These are phyloP conservation scores for Acropora yongei DNA, from an alignment of 64 coral and sea anemone genomes.

Conservation along the genomic window DNA sequence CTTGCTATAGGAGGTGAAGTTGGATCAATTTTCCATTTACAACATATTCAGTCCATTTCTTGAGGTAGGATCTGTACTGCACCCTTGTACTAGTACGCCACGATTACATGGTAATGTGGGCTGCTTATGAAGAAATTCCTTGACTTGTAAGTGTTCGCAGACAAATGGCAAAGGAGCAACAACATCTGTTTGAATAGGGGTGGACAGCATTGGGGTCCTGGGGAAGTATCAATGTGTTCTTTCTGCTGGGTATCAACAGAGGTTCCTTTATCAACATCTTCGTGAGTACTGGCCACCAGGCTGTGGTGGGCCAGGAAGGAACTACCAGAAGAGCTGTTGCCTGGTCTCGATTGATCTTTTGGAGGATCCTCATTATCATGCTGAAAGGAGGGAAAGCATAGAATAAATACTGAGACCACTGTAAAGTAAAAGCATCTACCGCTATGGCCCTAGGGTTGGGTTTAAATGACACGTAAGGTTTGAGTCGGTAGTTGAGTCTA, in stretches of 20 bases:
- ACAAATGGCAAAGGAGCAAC: constrained; percentile 67
- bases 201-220: constrained; percentile 41
- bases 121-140: constrained; percentile 64
- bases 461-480: constrained; percentile 45
- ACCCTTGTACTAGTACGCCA: constrained; percentile 59
- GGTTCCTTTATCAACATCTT: constrained; percentile 46
- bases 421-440: constrained; percentile 47
- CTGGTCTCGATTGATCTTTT: constrained; percentile 48
- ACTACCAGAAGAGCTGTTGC: constrained; percentile 57
- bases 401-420: constrained; percentile 54
- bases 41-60: constrained; percentile 68
- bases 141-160: constrained; percentile 47
- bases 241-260: constrained; percentile 25
- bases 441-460: constrained; percentile 46
- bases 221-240: constrained; percentile 41
- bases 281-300: constrained; percentile 46
- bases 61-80: constrained; percentile 61
- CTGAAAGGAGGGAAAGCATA: constrained; percentile 59
- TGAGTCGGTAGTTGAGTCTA: constrained; percentile 57
- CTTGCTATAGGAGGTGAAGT: constrained; percentile 49
- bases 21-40: constrained; percentile 64
- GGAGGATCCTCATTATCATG: constrained; percentile 46
- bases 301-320: constrained; percentile 64
- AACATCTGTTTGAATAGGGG: constrained; percentile 40
- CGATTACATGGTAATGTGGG: constrained; percentile 68